Evolutionary conservation across 2,113 vertebrate genomes (phyloP).

Genomic region (Atractosteus spatula): DNA sequence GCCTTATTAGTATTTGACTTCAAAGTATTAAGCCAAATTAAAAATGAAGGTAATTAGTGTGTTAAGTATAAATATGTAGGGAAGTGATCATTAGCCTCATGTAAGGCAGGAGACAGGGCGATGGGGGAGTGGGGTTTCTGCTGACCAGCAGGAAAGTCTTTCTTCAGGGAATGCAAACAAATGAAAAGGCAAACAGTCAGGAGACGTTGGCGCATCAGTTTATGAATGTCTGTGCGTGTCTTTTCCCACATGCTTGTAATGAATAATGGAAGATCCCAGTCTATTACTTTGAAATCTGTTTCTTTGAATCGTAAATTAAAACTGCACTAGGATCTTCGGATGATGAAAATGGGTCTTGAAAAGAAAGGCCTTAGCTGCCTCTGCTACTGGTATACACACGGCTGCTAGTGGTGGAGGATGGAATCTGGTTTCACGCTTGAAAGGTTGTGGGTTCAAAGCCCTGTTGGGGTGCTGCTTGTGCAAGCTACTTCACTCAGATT

Average conservation of each 20-base stretch:
- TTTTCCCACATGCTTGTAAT: not conserved
- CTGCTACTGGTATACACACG: conserved; percentile 11
- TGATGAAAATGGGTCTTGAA: no score
- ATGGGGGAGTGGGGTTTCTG: conserved; percentile 7
- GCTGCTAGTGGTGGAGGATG: conserved; percentile 23
- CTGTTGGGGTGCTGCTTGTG: no score
- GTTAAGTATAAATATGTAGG: no score
- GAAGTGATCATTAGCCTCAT: not conserved
- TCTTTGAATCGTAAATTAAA: no score
- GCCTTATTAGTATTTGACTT: not conserved
- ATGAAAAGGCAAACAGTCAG: conserved; percentile 46
- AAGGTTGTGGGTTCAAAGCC: no score
- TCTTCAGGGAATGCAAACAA: conserved; percentile 26
- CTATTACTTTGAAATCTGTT: no score
- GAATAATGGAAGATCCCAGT: no score
- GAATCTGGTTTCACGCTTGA: conserved; percentile 11
- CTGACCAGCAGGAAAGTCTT: conserved; percentile 22
- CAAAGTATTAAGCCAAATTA: conserved; percentile 37
- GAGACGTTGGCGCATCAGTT: conserved; percentile 22
- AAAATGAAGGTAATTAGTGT: conserved; percentile 9
- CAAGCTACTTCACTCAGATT: no score
- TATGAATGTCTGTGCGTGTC: conserved; percentile 25
- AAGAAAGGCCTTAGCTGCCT: no score
- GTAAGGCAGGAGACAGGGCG: not conserved
- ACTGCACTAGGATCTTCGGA: no score